Base-by-base conservation (phyloP, 2,797 vertebrate species). In the Cebuella pygmaea region DNA sequence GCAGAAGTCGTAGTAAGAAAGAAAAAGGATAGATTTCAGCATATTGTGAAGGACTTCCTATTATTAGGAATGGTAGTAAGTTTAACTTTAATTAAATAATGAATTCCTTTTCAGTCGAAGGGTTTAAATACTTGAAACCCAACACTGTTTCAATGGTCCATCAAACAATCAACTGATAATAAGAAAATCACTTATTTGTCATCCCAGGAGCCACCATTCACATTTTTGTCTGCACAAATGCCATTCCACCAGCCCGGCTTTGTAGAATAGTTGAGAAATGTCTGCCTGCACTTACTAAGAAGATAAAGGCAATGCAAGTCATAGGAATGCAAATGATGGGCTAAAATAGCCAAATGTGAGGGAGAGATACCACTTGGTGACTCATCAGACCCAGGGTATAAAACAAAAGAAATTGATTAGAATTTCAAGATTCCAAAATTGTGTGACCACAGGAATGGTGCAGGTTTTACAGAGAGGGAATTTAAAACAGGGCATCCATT, bases 341-440 rank as follows among this genome's bases (percentile, higher is more conserved):
- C 4, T 36, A 36, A 48, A 90, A 50, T 2, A 24, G n/a, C 33
- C 61, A 67, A 19, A 14, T 30, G 30, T 30, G 4, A 87, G 13
- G 7, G 57, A 96, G 12, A 81, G 36, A 74, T 52, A 48, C 5
- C 27, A 75, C 30, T 13, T 44, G 33, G 48, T 67, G 24, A 93
- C 17, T 39, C 41, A 48, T 19, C 39, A 96, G 46, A 89, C 0
- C 0, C 22, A 15, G 17, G 10, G 17, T 81, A 44, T 89, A 76
- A 89, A 89, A 70, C 39, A 96, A 70, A 87, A 75, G 41, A 90
- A n/a, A 82, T 72, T 76, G 88, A n/a, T 72, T 41, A 78, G 64
- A 95, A 92, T 80, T 48, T 57, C 41, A 94, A 94, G 33, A 90
- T 80, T 70, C 95, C 46, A 90, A 93, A 96, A 72, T 0, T 88